phyloP scores from a whole-genome alignment of 2,797 vertebrate genomes.

The Potorous gilbertii region DNA sequence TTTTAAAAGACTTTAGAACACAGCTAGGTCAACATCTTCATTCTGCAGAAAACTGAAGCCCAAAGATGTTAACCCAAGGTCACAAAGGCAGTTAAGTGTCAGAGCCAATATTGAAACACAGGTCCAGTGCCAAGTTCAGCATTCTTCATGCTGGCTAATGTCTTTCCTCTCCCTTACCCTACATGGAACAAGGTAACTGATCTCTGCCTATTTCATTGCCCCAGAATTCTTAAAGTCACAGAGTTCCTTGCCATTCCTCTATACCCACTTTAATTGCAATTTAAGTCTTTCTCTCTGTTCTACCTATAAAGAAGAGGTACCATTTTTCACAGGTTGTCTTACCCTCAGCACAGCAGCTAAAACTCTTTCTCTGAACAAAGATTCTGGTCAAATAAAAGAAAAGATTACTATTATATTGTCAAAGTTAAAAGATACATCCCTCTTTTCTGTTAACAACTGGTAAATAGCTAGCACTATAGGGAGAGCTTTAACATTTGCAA shows the following conservation, averaged over 20 bases:
- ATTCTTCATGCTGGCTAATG: not conserved
- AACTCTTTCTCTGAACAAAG: not conserved
- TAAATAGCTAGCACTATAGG: not conserved
- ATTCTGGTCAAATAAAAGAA: not conserved
- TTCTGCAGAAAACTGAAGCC: not conserved
- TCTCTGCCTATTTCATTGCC: not conserved
- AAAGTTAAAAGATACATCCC: not conserved
- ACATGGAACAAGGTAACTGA: not conserved
- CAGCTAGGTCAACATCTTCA: not conserved
- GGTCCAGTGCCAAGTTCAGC: not conserved
- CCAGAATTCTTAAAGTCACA: constrained; percentile 28
- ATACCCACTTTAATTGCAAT: constrained; percentile 46
- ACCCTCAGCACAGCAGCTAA: not conserved
- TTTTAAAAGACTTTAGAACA: not conserved
- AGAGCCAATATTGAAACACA: not conserved
- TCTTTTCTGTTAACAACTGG: not conserved
- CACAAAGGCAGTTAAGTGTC: not conserved
- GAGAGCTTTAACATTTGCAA: not conserved
- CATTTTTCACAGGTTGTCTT: constrained; percentile 18
- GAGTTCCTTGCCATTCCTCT: constrained; percentile 23
- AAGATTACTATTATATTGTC: not conserved
- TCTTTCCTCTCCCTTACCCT: not conserved
- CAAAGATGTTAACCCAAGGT: not conserved
- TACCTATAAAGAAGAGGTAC: constrained; percentile 46
- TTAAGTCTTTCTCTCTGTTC: constrained; percentile 51